Percentiles rank a stretch among this genome's conserved stretches.
Conservation (phyloP, 92 coral and sea anemone genomes). For the Porites lobata region DNA sequence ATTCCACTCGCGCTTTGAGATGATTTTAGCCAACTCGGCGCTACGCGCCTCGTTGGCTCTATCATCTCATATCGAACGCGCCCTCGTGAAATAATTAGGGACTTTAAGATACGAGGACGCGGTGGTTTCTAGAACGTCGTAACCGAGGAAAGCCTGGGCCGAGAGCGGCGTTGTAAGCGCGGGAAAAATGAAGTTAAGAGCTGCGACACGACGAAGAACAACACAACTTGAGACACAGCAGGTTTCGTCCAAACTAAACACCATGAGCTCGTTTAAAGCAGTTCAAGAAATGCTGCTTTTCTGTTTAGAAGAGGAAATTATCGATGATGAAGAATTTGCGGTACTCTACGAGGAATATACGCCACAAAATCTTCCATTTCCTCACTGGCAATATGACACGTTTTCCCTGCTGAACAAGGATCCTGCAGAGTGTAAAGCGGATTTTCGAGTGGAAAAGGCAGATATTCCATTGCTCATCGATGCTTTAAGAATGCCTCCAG, state of each 20-base stretch:
- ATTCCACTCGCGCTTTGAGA: too few species aligned
- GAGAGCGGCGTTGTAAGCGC: too few species aligned
- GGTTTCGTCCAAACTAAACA: not conserved
- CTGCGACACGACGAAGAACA: too few species aligned
- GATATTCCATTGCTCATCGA: slow-evolving; percentile 36
- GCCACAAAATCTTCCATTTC: slow-evolving; percentile 54
- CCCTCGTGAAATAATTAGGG: too few species aligned
- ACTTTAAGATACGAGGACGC: too few species aligned
- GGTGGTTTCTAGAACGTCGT: too few species aligned
- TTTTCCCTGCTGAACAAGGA: slow-evolving; percentile 55
- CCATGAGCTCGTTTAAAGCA: slow-evolving; percentile 47
- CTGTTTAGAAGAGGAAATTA: slow-evolving; percentile 49
- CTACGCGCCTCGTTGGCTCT: too few species aligned
- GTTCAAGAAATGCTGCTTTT: slow-evolving; percentile 52
- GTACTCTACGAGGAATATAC: slow-evolving; percentile 50
- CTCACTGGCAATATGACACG: slow-evolving; percentile 21
- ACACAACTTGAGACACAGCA: too few species aligned
- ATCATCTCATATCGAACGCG: too few species aligned
- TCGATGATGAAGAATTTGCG: slow-evolving; percentile 54
- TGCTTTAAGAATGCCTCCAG: slow-evolving; percentile 46
- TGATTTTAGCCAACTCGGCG: too few species aligned
- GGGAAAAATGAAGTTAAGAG: too few species aligned
- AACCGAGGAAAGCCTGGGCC: too few species aligned
- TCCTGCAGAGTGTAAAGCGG: slow-evolving; percentile 52
- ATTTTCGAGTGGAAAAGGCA: slow-evolving; percentile 49